These are phyloP conservation scores for Thomomys bottae DNA, from an alignment of 2,113 vertebrate species.

Conservation along the genomic window DNA sequence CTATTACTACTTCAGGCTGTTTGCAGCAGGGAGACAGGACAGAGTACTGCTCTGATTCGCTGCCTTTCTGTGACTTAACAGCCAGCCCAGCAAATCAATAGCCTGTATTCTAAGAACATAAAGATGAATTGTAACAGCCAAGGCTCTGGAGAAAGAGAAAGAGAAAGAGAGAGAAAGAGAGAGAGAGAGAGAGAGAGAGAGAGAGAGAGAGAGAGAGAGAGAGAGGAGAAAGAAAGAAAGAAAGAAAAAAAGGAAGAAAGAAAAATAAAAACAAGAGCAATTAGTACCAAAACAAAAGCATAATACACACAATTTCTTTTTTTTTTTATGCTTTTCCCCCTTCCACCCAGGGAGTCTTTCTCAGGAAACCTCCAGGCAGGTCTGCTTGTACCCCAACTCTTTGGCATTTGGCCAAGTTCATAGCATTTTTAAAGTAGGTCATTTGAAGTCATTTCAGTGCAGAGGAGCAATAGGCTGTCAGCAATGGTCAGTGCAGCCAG, in stretches of 20 bases:
- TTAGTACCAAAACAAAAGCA: conserved; percentile 42
- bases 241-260: background rate
- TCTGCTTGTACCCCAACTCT: conserved; percentile 75
- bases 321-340: too few species aligned
- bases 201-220: background rate
- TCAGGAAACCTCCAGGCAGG: conserved; percentile 69
- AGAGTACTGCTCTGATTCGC: conserved; percentile 85
- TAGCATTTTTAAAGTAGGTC: conserved; percentile 89
- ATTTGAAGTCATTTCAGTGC: conserved; percentile 80
- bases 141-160: conserved; percentile 54
- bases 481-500: conserved; percentile 71
- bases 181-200: background rate
- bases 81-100: conserved; percentile 85
- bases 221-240: background rate
- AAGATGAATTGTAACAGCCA: conserved; percentile 81
- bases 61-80: conserved; percentile 79
- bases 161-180: background rate
- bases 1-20: conserved; percentile 89
- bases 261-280: background rate
- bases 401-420: conserved; percentile 84
- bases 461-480: conserved; percentile 77
- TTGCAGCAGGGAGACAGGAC: conserved; percentile 82
- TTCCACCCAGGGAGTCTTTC: conserved; percentile 51
- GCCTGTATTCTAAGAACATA: conserved; percentile 77
- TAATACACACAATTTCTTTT: conserved; percentile 58